These are phyloP conservation scores for Nettapus auritus DNA, from an alignment of 2,113 vertebrate species.

Conservation along the genomic window DNA sequence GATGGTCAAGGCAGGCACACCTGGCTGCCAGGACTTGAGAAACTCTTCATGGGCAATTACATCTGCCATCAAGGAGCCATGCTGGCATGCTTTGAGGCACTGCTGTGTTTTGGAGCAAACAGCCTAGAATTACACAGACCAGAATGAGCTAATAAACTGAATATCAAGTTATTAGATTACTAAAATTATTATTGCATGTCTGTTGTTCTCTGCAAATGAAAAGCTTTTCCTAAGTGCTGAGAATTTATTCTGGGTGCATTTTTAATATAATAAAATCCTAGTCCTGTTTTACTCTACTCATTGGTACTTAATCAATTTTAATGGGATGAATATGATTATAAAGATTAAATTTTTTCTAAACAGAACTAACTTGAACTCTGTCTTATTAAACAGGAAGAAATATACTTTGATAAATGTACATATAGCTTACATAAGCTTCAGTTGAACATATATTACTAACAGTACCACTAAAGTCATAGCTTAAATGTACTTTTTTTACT, in stretches of 20 bases:
- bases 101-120: not conserved
- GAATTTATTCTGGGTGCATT: not conserved
- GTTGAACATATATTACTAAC: not conserved
- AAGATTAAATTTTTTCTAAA: not conserved
- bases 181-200: not conserved
- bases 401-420: not conserved
- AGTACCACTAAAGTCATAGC: not conserved
- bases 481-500: not conserved
- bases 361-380: not conserved
- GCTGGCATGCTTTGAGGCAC: not conserved
- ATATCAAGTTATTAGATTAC: not conserved
- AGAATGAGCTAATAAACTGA: not conserved
- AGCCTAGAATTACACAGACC: not conserved
- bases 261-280: slow-evolving; percentile 6
- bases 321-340: not conserved
- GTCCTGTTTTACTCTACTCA: not conserved
- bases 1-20: not conserved
- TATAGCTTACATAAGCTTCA: not conserved
- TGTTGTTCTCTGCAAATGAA: not conserved
- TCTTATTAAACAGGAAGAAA: not conserved
- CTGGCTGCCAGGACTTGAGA: not conserved
- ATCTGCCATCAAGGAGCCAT: not conserved
- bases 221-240: not conserved
- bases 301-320: not conserved
- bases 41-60: not conserved